phyloP scores from a whole-genome alignment of 1,140 invertebrate genomes.

The Eupristina koningsbergeri region DNA sequence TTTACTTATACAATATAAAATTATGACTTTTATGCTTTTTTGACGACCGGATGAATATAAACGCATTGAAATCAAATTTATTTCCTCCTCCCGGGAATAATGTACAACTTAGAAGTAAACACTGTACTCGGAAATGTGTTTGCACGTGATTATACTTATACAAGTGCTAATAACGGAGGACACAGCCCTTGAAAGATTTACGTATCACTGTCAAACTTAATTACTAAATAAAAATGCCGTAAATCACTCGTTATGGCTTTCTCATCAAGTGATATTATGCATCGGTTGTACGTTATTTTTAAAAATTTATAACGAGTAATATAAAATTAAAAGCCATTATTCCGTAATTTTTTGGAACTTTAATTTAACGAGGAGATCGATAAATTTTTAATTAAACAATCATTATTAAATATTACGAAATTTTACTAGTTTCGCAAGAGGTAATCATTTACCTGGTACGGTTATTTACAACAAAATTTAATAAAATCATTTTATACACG shows the following conservation, averaged over 20 bases:
- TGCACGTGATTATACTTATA: neutral
- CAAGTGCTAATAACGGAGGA: neutral
- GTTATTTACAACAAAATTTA: neutral
- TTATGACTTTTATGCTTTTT: neutral
- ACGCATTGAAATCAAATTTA: neutral
- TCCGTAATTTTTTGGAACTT: neutral
- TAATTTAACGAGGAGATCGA: neutral
- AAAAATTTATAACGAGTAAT: neutral
- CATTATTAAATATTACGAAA: too few relatives aligned
- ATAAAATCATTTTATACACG: neutral
- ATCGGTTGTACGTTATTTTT: neutral
- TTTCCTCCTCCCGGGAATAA: neutral
- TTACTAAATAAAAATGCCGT: neutral
- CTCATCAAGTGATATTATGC: neutral
- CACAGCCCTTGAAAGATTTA: neutral
- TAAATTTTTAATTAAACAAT: too few relatives aligned
- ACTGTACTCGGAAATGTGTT: neutral
- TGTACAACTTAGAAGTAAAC: neutral
- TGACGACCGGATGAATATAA: neutral
- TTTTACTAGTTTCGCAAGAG: too few relatives aligned
- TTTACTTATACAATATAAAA: neutral
- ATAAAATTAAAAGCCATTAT: neutral
- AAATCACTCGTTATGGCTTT: neutral
- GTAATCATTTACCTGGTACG: neutral
- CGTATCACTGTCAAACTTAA: slow-evolving; percentile 1